Percentiles rank a stretch among this genome's conserved stretches.
Conservation (phyloP, 2,797 vertebrate genomes). For the Brachymystax lenok region DNA sequence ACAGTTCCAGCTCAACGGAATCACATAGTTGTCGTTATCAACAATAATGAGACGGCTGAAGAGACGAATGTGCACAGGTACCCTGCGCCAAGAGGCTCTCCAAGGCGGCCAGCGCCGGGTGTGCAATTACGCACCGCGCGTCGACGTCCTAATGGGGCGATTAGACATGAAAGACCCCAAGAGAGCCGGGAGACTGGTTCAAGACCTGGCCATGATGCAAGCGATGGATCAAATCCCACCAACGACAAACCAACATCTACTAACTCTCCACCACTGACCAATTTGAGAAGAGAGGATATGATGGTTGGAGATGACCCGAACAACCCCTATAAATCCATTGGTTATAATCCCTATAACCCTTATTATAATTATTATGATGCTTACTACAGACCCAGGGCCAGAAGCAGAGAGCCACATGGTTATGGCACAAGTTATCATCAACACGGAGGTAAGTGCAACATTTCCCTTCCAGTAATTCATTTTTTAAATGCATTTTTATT, state of each 20-base stretch:
- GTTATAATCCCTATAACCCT: slow-evolving; percentile 85
- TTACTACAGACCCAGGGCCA: slow-evolving; percentile 80
- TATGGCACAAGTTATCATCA: slow-evolving; percentile 88
- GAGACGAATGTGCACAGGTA: background rate
- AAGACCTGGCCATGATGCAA: no score
- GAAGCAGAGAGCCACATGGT: slow-evolving; percentile 71
- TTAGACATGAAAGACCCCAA: background rate
- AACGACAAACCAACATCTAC: slow-evolving; percentile 20
- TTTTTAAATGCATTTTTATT: background rate
- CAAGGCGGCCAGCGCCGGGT: slow-evolving; percentile 43
- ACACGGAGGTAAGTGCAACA: slow-evolving; percentile 81
- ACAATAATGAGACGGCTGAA: slow-evolving; percentile 57
- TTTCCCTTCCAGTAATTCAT: background rate
- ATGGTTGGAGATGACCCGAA: slow-evolving; percentile 89
- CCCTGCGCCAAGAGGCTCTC: slow-evolving; percentile 27
- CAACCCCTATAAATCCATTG: slow-evolving; percentile 85
- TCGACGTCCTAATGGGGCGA: slow-evolving; percentile 25
- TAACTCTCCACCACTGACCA: slow-evolving; percentile 33
- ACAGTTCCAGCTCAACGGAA: slow-evolving; percentile 11
- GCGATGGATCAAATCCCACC: background rate
- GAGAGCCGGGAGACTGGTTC: background rate
- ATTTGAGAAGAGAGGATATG: slow-evolving; percentile 63
- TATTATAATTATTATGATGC: slow-evolving; percentile 93
- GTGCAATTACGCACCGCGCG: slow-evolving; percentile 71
- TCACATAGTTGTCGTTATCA: slow-evolving; percentile 54